Conservation (phyloP, 1,140 invertebrate genomes). For the Magallana ariakensis region DNA sequence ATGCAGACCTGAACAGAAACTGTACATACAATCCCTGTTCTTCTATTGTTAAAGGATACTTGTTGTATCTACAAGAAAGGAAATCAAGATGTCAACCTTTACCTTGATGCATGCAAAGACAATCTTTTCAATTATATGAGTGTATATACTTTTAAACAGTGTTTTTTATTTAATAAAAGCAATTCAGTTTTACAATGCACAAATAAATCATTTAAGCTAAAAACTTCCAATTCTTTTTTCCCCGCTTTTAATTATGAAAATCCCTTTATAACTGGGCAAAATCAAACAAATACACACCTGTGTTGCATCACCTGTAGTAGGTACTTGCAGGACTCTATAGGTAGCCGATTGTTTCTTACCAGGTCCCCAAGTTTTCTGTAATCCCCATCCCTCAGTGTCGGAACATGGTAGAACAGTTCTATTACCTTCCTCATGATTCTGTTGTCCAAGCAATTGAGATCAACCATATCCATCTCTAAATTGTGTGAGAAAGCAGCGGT, state of each 20-base stretch:
- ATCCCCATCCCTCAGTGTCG: not conserved
- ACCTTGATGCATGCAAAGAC: not conserved
- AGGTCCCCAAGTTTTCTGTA: not conserved
- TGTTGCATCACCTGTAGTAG: constrained; percentile 14
- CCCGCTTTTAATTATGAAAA: not conserved
- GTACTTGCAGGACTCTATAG: not conserved
- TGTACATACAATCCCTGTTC: constrained; percentile 1
- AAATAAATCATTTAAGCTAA: not conserved
- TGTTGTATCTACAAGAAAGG: not conserved
- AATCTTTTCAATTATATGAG: not conserved
- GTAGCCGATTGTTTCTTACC: not conserved
- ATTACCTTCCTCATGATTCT: not conserved
- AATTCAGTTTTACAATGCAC: not conserved
- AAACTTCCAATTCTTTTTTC: not conserved
- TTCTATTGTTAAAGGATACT: not conserved
- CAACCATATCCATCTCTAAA: not conserved
- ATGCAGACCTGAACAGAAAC: not conserved
- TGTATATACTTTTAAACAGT: not conserved
- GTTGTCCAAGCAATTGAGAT: not conserved
- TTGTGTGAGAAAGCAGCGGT: no score
- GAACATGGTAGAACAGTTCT: not conserved
- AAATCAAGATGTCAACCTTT: not conserved
- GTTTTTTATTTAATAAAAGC: not conserved
- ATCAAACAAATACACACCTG: not conserved
- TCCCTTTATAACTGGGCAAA: no score